Conservation (phyloP, 2,797 vertebrate genomes). For the Halcyon leucocephala region DNA sequence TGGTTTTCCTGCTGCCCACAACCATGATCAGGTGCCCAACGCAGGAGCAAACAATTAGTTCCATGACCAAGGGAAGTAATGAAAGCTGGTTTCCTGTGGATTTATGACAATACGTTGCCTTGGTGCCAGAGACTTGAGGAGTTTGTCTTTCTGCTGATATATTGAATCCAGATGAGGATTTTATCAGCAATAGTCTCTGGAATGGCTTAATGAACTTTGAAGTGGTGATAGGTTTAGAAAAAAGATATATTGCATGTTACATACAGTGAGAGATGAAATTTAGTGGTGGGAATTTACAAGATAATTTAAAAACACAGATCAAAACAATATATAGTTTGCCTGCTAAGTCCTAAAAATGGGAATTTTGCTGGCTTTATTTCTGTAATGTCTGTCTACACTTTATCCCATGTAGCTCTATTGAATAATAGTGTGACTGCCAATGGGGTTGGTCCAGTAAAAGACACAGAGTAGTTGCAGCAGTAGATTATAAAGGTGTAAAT, state of each 20-base stretch:
- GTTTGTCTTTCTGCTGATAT: conserved; percentile 31
- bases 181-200: background rate
- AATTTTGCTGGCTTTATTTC: background rate
- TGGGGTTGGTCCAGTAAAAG: background rate
- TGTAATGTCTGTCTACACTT: background rate
- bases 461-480: background rate
- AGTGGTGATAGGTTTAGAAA: background rate
- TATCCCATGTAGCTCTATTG: background rate
- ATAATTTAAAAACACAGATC: conserved; percentile 9
- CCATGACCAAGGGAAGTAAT: conserved; percentile 28
- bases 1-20: conserved; percentile 29
- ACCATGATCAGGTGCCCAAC: background rate
- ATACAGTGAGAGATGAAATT: background rate
- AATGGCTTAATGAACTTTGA: conserved; percentile 40
- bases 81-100: conserved; percentile 52
- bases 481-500: conserved; percentile 1
- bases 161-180: conserved; percentile 43
- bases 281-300: background rate
- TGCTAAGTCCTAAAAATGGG: background rate
- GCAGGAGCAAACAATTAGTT: conserved; percentile 47
- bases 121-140: conserved; percentile 32
- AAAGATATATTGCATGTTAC: background rate
- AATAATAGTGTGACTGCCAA: background rate
- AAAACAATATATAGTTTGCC: background rate
- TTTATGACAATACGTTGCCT: conserved; percentile 30